These are phyloP conservation scores for Prinia subflava DNA, from an alignment of 2,113 vertebrate species.

Conservation along the genomic window DNA sequence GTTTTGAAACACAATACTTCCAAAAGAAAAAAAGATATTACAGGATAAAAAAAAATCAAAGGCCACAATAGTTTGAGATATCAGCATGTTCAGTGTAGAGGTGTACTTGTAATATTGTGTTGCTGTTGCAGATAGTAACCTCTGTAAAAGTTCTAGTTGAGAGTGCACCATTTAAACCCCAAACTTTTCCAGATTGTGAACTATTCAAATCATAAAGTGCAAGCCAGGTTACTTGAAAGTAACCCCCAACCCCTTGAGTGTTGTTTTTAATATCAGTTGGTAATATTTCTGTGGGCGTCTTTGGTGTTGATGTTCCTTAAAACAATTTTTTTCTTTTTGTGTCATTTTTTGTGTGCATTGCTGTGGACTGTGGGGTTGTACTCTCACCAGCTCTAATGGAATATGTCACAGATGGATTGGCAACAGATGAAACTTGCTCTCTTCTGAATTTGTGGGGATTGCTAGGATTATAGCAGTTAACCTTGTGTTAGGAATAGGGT, in stretches of 20 bases:
- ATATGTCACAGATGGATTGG: not conserved
- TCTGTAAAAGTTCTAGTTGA: not conserved
- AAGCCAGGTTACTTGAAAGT: not conserved
- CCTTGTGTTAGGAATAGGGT: not conserved
- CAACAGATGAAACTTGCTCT: not conserved
- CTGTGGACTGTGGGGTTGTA: accelerated
- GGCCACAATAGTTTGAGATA: not conserved
- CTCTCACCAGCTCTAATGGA: not conserved
- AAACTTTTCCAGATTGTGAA: not conserved
- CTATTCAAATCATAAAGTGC: not conserved
- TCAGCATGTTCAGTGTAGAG: not conserved
- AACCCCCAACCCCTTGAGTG: not conserved
- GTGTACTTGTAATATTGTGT: not conserved
- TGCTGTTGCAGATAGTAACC: not conserved
- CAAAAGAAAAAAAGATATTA: not conserved
- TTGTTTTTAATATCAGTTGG: not conserved
- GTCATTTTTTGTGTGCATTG: accelerated
- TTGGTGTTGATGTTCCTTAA: not conserved
- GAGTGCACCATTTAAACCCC: not conserved
- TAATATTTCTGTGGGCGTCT: not conserved
- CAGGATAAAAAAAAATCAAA: not conserved
- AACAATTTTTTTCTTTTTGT: not conserved
- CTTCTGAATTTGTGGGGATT: not conserved
- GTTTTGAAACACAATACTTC: not conserved
- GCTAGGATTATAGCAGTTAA: not conserved